Conservation (phyloP, 2,113 vertebrate species). For the Leucosticte australis region DNA sequence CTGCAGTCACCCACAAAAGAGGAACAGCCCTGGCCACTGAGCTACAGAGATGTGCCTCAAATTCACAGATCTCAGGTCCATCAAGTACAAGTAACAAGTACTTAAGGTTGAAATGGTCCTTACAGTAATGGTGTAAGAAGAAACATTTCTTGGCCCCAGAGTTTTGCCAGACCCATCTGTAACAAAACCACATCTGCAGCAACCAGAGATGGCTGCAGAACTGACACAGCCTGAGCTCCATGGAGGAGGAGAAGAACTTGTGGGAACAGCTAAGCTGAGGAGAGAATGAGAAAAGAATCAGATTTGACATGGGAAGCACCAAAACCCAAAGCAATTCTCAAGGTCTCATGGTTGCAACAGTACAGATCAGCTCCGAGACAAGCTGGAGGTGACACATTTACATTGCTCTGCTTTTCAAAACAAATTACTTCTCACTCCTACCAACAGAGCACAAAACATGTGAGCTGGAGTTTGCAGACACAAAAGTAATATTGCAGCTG, state of each 20-base stretch:
- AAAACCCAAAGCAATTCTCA: slow-evolving; percentile 42
- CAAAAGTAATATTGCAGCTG: neutral
- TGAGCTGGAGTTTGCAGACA: neutral
- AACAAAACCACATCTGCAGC: neutral
- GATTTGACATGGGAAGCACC: neutral
- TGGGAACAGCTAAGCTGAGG: neutral
- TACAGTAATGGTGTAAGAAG: neutral
- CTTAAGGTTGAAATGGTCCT: neutral
- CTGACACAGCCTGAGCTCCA: neutral
- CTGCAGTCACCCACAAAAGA: neutral
- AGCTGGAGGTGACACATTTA: neutral
- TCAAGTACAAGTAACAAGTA: neutral
- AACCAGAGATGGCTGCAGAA: neutral
- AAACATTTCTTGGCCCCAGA: neutral
- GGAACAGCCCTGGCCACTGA: neutral
- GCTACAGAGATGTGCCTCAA: neutral
- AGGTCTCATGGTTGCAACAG: neutral
- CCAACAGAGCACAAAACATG: neutral
- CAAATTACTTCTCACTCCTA: slow-evolving; percentile 9
- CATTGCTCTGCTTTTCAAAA: neutral
- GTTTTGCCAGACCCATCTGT: neutral
- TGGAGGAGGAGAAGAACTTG: neutral
- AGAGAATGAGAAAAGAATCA: neutral
- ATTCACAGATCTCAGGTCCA: neutral
- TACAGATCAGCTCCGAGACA: neutral